Evolutionary conservation across 2,888 invertebrate genomes (phyloP).

Genomic region (Schrankia costaestrigalis): DNA sequence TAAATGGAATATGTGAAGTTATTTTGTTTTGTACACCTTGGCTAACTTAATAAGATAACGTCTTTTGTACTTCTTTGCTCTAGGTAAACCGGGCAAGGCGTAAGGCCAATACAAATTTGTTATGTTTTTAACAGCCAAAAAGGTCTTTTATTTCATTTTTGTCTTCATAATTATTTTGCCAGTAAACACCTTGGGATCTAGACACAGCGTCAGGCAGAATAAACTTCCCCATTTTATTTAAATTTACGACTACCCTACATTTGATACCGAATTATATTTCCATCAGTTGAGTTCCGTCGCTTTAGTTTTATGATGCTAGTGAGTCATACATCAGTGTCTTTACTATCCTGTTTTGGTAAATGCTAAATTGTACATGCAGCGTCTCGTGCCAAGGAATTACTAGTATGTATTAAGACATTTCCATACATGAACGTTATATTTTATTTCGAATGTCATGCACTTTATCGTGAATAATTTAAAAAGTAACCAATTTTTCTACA

Average conservation of each 20-base stretch:
- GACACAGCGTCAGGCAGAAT: conserved; percentile 20
- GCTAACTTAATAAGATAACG: too few relatives aligned
- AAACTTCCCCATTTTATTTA: conserved; percentile 34
- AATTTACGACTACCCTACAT: conserved; percentile 39
- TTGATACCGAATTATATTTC: conserved; percentile 33
- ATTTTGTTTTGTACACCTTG: too few relatives aligned
- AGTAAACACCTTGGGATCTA: conserved; percentile 17
- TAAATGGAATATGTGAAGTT: too few relatives aligned
- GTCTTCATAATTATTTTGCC: conserved; percentile 13
- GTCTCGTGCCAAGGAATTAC: not conserved
- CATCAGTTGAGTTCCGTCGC: conserved; percentile 21
- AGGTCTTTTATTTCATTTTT: too few relatives aligned
- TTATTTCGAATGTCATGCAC: too few relatives aligned
- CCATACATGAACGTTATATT: not conserved
- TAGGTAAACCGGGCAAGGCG: too few relatives aligned
- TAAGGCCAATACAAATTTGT: too few relatives aligned
- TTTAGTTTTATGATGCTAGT: conserved; percentile 14
- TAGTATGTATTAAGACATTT: not conserved
- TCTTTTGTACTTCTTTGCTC: too few relatives aligned
- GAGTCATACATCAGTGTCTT: conserved; percentile 15
- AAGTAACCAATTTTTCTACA: too few relatives aligned
- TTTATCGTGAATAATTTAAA: too few relatives aligned
- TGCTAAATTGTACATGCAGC: not conserved
- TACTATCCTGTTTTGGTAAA: conserved; percentile 7
- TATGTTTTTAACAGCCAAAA: too few relatives aligned